phyloP scores from a whole-genome alignment of 1,140 invertebrate genomes.

The Drosophila kikkawai region DNA sequence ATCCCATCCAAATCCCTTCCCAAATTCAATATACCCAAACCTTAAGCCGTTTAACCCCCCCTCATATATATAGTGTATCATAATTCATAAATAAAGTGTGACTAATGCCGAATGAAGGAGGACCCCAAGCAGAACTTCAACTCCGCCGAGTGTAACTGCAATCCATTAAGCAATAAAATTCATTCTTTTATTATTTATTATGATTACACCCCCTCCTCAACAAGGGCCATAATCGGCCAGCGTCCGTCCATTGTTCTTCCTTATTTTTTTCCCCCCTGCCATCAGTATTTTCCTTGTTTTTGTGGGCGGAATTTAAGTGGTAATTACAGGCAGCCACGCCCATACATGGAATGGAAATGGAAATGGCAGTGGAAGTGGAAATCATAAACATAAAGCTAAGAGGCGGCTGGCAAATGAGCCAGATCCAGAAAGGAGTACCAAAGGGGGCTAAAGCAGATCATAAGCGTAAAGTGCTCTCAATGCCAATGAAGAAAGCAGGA shows the following conservation, averaged over 20 bases:
- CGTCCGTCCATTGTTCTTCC: conserved; percentile 67
- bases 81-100: conserved; percentile 84
- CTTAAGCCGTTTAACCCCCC: conserved; percentile 35
- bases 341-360: conserved; percentile 51
- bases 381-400: conserved; percentile 82
- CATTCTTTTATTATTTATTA: conserved; percentile 84
- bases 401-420: conserved; percentile 73
- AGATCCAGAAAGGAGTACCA: conserved; percentile 35
- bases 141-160: conserved; percentile 72
- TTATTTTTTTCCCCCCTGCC: not conserved
- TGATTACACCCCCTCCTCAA: conserved; percentile 69
- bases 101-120: conserved; percentile 70
- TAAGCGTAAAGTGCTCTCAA: conserved; percentile 72
- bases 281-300: conserved; percentile 1
- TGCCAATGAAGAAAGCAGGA: not conserved
- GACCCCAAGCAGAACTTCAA: conserved; percentile 47
- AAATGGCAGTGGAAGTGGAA: conserved; percentile 61
- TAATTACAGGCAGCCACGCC: conserved; percentile 77
- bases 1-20: conserved; percentile 9
- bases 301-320: conserved; percentile 68
- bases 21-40: conserved; percentile 25
- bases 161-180: conserved; percentile 84
- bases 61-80: conserved; percentile 49
- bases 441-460: conserved; percentile 64
- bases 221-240: conserved; percentile 16